Evolutionary conservation across 2,888 invertebrate genomes (phyloP).

Genomic region (Bellardia bayeri): DNA sequence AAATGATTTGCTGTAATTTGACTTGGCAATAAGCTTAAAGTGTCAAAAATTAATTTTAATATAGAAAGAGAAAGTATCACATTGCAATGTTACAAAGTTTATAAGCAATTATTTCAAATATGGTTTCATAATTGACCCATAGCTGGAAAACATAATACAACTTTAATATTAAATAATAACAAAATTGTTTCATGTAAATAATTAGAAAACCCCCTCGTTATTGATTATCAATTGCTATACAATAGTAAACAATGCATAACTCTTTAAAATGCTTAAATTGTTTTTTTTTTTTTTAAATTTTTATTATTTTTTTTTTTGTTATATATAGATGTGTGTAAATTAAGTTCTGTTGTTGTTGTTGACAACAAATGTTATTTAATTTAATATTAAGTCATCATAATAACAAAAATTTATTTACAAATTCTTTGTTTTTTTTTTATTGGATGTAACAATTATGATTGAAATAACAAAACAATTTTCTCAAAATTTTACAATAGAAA

Average conservation of each 20-base stretch:
- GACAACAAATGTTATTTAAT: constrained; percentile 29
- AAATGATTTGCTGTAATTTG: neutral
- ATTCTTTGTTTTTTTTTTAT: neutral
- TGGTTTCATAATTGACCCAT: too few species aligned
- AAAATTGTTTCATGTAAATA: too few species aligned
- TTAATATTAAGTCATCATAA: constrained; percentile 39
- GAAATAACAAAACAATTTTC: constrained; percentile 42
- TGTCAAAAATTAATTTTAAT: too few species aligned
- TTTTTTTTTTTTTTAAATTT: too few species aligned
- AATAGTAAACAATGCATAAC: neutral
- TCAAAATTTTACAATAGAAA: constrained; percentile 47
- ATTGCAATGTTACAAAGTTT: too few species aligned
- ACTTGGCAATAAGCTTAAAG: too few species aligned
- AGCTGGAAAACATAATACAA: too few species aligned
- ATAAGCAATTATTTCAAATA: too few species aligned
- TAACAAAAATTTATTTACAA: constrained; percentile 19
- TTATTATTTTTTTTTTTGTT: neutral
- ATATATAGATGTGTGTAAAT: neutral
- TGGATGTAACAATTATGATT: constrained; percentile 21
- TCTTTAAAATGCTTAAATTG: neutral
- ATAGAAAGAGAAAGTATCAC: too few species aligned
- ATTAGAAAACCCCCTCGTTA: neutral
- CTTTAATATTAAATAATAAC: too few species aligned
- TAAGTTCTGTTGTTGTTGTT: constrained; percentile 10
- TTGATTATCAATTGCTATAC: neutral